phyloP scores from a whole-genome alignment of 2,888 invertebrate genomes.

The Andrena praecox region DNA sequence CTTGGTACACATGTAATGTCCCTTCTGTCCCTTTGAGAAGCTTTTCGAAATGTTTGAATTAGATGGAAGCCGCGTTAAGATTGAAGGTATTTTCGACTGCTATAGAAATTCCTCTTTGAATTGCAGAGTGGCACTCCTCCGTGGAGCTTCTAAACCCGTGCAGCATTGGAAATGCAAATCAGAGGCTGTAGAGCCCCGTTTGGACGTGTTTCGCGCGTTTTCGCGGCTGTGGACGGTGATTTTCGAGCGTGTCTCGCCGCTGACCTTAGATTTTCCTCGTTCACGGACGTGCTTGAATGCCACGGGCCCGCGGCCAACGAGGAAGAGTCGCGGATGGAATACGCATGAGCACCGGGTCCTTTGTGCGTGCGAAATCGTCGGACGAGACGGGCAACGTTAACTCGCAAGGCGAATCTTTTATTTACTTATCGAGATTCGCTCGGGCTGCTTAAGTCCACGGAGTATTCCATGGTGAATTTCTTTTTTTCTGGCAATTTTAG shows the following conservation, averaged over 20 bases:
- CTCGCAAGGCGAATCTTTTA: constrained; percentile 48
- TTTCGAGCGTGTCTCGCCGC: constrained; percentile 17
- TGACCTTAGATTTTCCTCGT: constrained; percentile 62
- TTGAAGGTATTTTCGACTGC: too few species aligned
- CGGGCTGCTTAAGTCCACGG: not conserved
- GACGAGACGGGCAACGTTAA: constrained; percentile 29
- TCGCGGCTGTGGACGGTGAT: constrained; percentile 10
- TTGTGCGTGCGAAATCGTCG: constrained; percentile 57
- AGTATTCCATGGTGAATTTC: too few species aligned
- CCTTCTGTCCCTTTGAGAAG: too few species aligned
- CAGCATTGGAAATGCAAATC: constrained; percentile 10
- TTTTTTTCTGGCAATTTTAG: too few species aligned
- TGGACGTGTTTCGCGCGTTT: constrained; percentile 18
- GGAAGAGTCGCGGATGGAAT: constrained; percentile 73
- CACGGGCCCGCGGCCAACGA: constrained; percentile 70
- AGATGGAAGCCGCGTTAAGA: too few species aligned
- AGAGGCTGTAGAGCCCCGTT: constrained; percentile 1
- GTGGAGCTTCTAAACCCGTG: not conserved
- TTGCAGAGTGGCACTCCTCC: not conserved
- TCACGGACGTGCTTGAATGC: constrained; percentile 70
- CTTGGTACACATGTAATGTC: too few species aligned
- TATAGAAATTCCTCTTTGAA: not conserved
- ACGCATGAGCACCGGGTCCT: constrained; percentile 61
- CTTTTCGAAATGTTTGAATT: too few species aligned
- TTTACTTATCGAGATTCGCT: constrained; percentile 42